Base-by-base conservation (phyloP, 1,140 invertebrate species). In the Pseudomyrmex flavicornis region DNA sequence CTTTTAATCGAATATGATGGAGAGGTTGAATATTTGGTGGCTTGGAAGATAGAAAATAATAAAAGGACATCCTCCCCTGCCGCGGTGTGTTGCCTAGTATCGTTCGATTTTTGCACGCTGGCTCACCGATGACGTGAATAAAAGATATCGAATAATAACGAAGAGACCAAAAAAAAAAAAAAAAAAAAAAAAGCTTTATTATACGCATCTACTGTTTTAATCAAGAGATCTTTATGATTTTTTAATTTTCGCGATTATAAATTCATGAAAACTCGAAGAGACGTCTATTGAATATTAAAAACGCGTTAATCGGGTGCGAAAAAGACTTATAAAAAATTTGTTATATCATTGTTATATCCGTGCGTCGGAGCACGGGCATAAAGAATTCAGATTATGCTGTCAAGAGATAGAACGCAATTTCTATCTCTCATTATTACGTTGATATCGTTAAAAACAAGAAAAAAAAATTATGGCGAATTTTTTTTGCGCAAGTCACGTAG, bases 11-110 rank as follows among this genome's bases (percentile, higher is more conserved):
- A 56, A 1, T 44, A 13, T 56, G 35, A 9, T 20, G 7, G 22
- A 10, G 22, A 75, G 44, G 12, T 75, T 48, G 20, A 75, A 75
- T 63, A 75, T 63, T 63, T 75, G 20, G 50, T 13, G 9, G 13
- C 59, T 4, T 20, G 58, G 15, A 2, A 17, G 15, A 63, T 63
- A 63, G 46, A 22, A 9, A 9, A 44, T 58, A 73, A 35, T 17
- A 46, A 61, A 61, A 17, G 22, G n/a, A n/a, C 35, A n/a, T 1
- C 12, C n/a, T 17, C 9, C 13, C 12, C 44, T 10, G 20, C 5
- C 4, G 20, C 20, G 13, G 26, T 62, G 48, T 74, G 56, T 15
- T 62, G n/a, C 13, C n/a, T 17, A 35, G 70, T 12, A 44, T n/a
- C 4, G 56, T 62, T 15, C 15, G 17, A 12, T 48, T 62, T 73